phyloP scores from a whole-genome alignment of 2,113 vertebrate species.

The Stigmatopora argus region DNA sequence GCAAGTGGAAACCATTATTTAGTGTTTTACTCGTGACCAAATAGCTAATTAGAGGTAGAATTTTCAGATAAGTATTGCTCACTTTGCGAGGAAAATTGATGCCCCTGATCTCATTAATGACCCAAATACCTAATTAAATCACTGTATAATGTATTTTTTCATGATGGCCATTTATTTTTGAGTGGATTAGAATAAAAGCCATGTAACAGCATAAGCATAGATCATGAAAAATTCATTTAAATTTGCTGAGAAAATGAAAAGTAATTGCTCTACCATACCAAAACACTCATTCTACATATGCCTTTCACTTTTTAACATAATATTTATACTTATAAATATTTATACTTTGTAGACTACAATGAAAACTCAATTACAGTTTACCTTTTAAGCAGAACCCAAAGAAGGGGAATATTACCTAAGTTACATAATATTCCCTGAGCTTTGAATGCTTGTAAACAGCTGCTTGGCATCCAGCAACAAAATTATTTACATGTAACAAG shows the following conservation, averaged over 20 bases:
- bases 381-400: too few relatives aligned
- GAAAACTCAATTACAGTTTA: too few relatives aligned
- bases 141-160: not conserved
- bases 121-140: constrained; percentile 45
- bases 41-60: constrained; percentile 40
- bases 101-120: constrained; percentile 38
- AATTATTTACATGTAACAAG: too few relatives aligned
- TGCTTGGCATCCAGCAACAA: too few relatives aligned
- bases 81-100: constrained; percentile 25
- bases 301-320: too few relatives aligned
- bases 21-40: constrained; percentile 43
- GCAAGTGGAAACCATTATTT: constrained; percentile 35
- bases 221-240: too few relatives aligned
- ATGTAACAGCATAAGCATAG: constrained; percentile 26
- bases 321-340: too few relatives aligned
- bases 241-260: too few relatives aligned
- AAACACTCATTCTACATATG: not conserved
- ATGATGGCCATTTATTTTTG: constrained; percentile 40
- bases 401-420: too few relatives aligned
- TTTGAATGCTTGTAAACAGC: too few relatives aligned
- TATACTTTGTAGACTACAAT: too few relatives aligned
- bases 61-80: constrained; percentile 21
- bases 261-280: not conserved
- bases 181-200: constrained; percentile 46
- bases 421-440: too few relatives aligned